These are phyloP conservation scores for Sphaerophoria rueppellii DNA, from an alignment of 2,888 invertebrate genomes.

Conservation along the genomic window DNA sequence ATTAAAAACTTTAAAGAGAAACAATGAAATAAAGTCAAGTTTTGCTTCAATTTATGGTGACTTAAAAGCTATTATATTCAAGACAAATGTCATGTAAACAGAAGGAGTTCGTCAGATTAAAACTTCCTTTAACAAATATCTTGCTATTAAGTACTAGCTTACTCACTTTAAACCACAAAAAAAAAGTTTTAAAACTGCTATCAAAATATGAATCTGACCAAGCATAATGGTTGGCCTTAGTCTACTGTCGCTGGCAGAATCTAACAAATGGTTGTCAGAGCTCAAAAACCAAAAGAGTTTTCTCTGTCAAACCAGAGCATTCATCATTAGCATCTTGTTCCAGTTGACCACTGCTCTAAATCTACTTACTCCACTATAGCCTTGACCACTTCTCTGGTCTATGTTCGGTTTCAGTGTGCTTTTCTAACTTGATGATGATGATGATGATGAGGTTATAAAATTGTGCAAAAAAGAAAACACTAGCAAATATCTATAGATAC, in stretches of 20 bases:
- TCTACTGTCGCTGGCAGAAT: not conserved
- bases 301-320: conserved; percentile 18
- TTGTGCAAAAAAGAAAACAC: conserved; percentile 9
- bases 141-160: no score
- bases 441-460: conserved; percentile 21
- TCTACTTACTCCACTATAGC: conserved; percentile 9
- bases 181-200: no score
- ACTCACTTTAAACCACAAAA: no score
- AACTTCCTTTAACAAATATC: no score
- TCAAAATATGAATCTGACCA: not conserved
- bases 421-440: conserved; percentile 25
- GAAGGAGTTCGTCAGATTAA: no score
- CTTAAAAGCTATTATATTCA: no score
- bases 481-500: not conserved
- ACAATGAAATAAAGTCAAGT: no score
- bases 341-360: conserved; percentile 37
- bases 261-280: conserved; percentile 32
- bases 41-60: no score
- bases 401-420: conserved; percentile 4
- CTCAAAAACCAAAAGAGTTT: conserved; percentile 26
- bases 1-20: no score
- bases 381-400: conserved; percentile 25
- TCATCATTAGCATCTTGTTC: conserved; percentile 43
- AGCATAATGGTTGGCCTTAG: conserved; percentile 12
- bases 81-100: no score